Conservation (phyloP, 2,797 vertebrate species). For the Tragopan temminckii region DNA sequence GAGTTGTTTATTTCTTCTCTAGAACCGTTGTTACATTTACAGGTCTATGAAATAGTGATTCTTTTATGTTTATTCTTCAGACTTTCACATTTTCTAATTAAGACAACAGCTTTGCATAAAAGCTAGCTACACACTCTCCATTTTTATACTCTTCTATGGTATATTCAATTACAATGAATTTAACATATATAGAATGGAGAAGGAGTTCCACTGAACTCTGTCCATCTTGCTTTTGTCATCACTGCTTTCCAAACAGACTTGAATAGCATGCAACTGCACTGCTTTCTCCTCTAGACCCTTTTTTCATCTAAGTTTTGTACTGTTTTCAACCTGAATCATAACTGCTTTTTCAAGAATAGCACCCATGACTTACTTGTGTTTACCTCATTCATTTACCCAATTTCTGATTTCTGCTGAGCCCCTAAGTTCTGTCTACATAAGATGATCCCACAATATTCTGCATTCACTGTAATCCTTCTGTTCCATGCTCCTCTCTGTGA, state of each 20-base stretch:
- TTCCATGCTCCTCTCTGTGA: neutral
- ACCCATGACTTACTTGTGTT: neutral
- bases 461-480: neutral
- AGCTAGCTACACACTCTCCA: conserved; percentile 67
- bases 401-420: neutral
- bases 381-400: neutral
- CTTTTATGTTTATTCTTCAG: conserved; percentile 63
- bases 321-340: neutral
- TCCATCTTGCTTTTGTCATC: neutral
- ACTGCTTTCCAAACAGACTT: conserved; percentile 3
- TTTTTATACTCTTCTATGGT: conserved; percentile 53
- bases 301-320: neutral
- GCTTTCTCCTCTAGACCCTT: neutral
- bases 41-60: conserved; percentile 75
- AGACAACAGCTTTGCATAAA: conserved; percentile 69
- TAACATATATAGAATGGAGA: neutral
- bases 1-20: conserved; percentile 68
- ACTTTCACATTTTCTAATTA: conserved; percentile 77
- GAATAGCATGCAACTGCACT: neutral
- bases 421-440: neutral
- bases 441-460: neutral
- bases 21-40: conserved; percentile 75
- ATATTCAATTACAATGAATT: conserved; percentile 48
- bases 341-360: neutral
- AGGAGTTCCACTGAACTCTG: neutral